These are phyloP conservation scores for Eumeta japonica DNA, from an alignment of 1,140 invertebrate genomes.

Conservation along the genomic window DNA sequence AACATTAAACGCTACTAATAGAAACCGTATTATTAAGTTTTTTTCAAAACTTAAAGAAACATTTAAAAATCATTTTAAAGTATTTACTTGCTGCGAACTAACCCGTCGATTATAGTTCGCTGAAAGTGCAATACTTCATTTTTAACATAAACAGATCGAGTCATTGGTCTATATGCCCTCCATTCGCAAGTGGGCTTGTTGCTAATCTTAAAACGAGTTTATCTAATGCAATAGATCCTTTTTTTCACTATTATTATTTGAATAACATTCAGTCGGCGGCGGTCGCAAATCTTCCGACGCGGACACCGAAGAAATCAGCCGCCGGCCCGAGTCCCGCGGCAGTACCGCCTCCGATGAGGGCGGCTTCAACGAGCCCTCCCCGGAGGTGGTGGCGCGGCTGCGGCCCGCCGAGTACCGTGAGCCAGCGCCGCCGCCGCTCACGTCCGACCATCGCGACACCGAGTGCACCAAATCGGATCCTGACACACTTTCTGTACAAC, in stretches of 20 bases:
- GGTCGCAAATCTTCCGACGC: slow-evolving; percentile 41
- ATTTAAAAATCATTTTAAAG: too few relatives aligned
- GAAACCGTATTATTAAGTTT: too few relatives aligned
- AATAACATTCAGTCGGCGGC: slow-evolving; percentile 27
- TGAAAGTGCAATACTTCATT: too few relatives aligned
- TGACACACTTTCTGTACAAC: slow-evolving; percentile 44
- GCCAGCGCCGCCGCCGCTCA: slow-evolving; percentile 27
- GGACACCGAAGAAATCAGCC: slow-evolving; percentile 28
- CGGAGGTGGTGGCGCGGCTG: slow-evolving; percentile 63
- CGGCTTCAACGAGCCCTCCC: slow-evolving; percentile 64
- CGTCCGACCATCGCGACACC: slow-evolving; percentile 33
- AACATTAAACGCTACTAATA: too few relatives aligned
- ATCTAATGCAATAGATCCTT: too few relatives aligned
- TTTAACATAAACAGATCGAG: too few relatives aligned
- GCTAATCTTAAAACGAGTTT: too few relatives aligned
- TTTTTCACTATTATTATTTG: neutral
- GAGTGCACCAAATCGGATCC: slow-evolving; percentile 48
- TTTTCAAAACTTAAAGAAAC: too few relatives aligned
- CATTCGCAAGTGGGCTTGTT: too few relatives aligned
- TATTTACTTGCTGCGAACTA: too few relatives aligned
- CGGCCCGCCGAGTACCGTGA: slow-evolving; percentile 50
- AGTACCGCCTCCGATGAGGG: slow-evolving; percentile 64
- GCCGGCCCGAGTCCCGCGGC: slow-evolving; percentile 41
- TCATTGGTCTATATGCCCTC: too few relatives aligned
- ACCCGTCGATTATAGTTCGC: too few relatives aligned